Evolutionary conservation across 1,140 invertebrate species (phyloP).

Genomic region (Elysia chlorotica): DNA sequence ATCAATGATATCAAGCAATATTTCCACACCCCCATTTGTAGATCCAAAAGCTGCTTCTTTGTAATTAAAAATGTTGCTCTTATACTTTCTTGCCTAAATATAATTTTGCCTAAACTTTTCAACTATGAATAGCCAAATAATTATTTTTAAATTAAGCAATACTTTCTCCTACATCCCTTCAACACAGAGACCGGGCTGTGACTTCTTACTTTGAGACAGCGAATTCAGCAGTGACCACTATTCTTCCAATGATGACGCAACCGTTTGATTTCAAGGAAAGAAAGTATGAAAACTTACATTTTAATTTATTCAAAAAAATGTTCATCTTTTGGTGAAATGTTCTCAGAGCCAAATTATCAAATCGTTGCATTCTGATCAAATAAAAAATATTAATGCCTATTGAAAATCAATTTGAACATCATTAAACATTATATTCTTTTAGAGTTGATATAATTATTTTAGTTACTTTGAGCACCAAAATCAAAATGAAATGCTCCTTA

Average conservation of each 20-base stretch:
- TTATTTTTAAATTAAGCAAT: neutral
- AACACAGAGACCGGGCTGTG: conserved; percentile 56
- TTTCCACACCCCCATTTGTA: neutral
- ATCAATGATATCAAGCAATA: neutral
- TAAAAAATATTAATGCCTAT: no score
- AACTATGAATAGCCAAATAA: neutral
- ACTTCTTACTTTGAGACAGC: conserved; percentile 61
- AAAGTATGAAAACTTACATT: no score
- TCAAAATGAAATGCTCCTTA: no score
- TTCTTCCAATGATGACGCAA: conserved; percentile 63
- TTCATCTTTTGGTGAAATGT: no score
- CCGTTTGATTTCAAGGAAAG: conserved; percentile 62
- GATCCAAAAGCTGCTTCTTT: neutral
- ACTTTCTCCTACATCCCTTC: neutral
- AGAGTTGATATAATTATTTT: no score
- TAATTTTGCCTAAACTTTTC: neutral
- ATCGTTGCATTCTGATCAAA: no score
- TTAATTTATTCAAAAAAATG: no score
- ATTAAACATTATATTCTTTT: no score
- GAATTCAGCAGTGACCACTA: conserved; percentile 52
- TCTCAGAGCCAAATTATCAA: no score
- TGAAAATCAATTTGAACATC: no score
- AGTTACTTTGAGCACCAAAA: no score
- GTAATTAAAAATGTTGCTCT: neutral
- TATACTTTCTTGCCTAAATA: neutral